A percentile compares a stretch with the other conserved stretches of the same genome.
phyloP scores from a whole-genome alignment of 2,113 vertebrate genomes.

The Platycercus adscitus region DNA sequence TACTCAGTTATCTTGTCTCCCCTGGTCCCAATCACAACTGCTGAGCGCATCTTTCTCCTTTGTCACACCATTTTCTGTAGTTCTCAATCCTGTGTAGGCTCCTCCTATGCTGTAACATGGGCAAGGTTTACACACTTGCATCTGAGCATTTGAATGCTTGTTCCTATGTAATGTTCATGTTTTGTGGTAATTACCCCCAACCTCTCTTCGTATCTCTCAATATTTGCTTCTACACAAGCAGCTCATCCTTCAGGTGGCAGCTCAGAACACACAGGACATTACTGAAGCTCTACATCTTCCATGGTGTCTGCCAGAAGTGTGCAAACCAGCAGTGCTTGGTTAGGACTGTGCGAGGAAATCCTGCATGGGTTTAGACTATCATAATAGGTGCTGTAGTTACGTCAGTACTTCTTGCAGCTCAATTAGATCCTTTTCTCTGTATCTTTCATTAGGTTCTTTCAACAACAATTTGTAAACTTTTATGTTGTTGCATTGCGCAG shows the following conservation, averaged over 20 bases:
- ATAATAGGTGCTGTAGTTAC: accelerated
- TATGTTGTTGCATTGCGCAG: accelerated
- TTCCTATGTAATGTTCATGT: not conserved
- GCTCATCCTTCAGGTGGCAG: not conserved
- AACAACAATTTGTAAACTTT: not conserved
- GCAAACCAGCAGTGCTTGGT: accelerated
- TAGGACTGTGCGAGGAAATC: not conserved
- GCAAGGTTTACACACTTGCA: not conserved
- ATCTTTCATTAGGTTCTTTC: not conserved
- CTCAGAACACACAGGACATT: accelerated
- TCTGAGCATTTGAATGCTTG: not conserved
- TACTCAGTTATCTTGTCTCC: not conserved
- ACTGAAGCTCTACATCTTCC: not conserved
- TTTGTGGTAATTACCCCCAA: not conserved
- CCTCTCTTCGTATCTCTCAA: not conserved
- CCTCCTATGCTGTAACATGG: accelerated
- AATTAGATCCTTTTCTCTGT: not conserved
- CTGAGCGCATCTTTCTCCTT: not conserved
- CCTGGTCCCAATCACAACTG: accelerated
- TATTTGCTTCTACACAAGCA: not conserved
- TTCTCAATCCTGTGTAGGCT: not conserved
- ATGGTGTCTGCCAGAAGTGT: not conserved
- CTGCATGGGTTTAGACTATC: accelerated
- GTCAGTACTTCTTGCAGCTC: not conserved
- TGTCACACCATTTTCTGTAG: not conserved